A percentile compares a stretch with the other conserved stretches of the same genome.
These are phyloP conservation scores for Centrocercus urophasianus DNA, from an alignment of 2,113 vertebrate species.

Conservation along the genomic window DNA sequence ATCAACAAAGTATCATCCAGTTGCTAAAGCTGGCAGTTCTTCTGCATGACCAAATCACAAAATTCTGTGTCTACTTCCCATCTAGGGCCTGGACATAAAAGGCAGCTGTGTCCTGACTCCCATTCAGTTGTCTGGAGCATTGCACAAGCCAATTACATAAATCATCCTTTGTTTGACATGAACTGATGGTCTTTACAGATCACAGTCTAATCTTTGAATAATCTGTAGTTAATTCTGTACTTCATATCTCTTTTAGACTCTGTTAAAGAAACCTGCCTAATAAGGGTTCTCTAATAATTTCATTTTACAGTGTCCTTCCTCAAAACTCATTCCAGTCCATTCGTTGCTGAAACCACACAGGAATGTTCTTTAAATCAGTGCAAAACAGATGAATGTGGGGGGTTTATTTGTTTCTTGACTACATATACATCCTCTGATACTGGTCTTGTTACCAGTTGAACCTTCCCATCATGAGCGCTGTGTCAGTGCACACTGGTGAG, in stretches of 20 bases:
- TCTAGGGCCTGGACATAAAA: slow-evolving; percentile 44
- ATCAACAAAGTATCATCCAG: not conserved
- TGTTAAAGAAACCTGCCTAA: not conserved
- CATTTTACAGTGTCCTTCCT: not conserved
- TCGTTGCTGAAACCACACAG: not conserved
- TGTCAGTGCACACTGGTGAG: not conserved
- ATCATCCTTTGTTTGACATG: slow-evolving; percentile 11
- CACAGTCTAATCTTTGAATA: not conserved
- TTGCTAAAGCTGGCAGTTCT: slow-evolving; percentile 18
- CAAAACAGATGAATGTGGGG: not conserved
- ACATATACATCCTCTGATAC: not conserved
- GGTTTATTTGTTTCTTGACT: not conserved
- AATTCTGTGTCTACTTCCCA: slow-evolving; percentile 38
- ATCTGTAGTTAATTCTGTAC: slow-evolving; percentile 7
- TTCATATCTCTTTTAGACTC: slow-evolving; percentile 23
- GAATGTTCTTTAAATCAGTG: not conserved
- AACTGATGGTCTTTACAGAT: slow-evolving; percentile 34
- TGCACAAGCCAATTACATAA: slow-evolving; percentile 40
- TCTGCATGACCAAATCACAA: slow-evolving; percentile 56
- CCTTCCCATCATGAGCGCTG: not conserved
- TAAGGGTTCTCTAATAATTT: not conserved
- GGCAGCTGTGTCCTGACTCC: slow-evolving; percentile 45
- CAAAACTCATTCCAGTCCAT: not conserved
- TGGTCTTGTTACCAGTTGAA: not conserved
- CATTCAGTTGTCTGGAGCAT: slow-evolving; percentile 40